Percentiles rank a stretch among this genome's conserved stretches.
These are phyloP conservation scores for Seira sanloemensis DNA, from an alignment of 2,888 invertebrate genomes.

Conservation along the genomic window DNA sequence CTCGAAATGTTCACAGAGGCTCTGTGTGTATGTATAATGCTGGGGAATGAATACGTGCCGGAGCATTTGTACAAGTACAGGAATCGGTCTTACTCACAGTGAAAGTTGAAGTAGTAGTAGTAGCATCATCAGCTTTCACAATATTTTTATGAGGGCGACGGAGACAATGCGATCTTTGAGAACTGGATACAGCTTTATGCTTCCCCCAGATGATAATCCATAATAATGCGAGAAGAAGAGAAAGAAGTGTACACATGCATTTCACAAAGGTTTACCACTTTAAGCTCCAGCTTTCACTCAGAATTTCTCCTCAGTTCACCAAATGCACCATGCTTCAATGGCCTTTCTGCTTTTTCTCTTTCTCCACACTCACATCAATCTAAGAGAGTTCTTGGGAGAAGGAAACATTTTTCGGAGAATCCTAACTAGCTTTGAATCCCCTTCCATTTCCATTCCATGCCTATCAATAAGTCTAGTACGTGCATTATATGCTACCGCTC, in stretches of 20 bases:
- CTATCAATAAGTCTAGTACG: conserved; percentile 42
- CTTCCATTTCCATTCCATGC: conserved; percentile 36
- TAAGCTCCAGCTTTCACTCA: conserved; percentile 54
- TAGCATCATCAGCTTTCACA: not conserved
- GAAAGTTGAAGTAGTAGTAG: not conserved
- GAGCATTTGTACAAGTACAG: not conserved
- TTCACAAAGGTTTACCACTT: conserved; percentile 38
- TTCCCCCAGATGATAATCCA: not conserved
- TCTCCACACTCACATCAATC: not conserved
- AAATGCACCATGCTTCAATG: conserved; percentile 55
- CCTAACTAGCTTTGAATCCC: conserved; percentile 37
- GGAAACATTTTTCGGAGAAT: conserved; percentile 28
- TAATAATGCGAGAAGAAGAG: not conserved
- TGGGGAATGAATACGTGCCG: not conserved
- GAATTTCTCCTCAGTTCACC: conserved; percentile 58
- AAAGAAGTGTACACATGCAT: not conserved
- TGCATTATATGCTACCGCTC: not conserved
- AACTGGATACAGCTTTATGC: not conserved
- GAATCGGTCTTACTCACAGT: not conserved
- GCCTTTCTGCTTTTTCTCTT: conserved; percentile 11
- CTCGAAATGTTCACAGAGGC: not conserved
- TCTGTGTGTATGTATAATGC: not conserved
- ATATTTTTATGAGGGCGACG: not conserved
- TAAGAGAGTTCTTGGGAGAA: not conserved
- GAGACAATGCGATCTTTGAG: not conserved